These are phyloP conservation scores for Chondrosia reniformis DNA, from an alignment of 37 sponge, comb jelly and placozoan species.

Conservation along the genomic window DNA sequence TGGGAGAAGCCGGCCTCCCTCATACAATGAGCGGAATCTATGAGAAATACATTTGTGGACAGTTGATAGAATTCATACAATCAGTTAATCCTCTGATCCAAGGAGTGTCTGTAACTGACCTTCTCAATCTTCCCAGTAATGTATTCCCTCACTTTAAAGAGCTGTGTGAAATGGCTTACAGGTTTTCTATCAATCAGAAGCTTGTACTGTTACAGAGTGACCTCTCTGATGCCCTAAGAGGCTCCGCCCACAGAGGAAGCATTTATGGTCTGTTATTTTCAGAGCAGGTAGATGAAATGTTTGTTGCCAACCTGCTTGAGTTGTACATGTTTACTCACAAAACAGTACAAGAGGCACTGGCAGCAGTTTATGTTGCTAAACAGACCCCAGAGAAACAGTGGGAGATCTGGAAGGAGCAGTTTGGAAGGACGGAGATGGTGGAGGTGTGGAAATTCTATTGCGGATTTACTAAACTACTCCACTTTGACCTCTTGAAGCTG, in stretches of 20 bases:
- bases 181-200: background rate
- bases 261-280: background rate
- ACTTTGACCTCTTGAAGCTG: background rate
- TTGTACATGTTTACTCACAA: background rate
- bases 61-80: background rate
- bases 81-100: background rate
- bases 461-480: background rate
- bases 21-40: slow-evolving; percentile 3
- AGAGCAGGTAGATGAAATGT: background rate
- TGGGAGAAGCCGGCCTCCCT: background rate
- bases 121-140: background rate
- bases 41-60: background rate
- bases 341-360: background rate
- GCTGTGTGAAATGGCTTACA: background rate
- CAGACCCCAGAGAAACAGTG: background rate
- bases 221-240: background rate
- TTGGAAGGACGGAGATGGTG: background rate
- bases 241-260: background rate
- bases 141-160: background rate
- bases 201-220: background rate
- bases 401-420: background rate
- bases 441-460: slow-evolving; percentile 19
- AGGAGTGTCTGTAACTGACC: background rate
- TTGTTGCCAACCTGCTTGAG: background rate
- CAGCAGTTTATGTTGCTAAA: background rate